Evolutionary conservation across 2,888 invertebrate genomes (phyloP), one percentile per base, ranked within the genome.

Genomic region (Euproctis similis): DNA sequence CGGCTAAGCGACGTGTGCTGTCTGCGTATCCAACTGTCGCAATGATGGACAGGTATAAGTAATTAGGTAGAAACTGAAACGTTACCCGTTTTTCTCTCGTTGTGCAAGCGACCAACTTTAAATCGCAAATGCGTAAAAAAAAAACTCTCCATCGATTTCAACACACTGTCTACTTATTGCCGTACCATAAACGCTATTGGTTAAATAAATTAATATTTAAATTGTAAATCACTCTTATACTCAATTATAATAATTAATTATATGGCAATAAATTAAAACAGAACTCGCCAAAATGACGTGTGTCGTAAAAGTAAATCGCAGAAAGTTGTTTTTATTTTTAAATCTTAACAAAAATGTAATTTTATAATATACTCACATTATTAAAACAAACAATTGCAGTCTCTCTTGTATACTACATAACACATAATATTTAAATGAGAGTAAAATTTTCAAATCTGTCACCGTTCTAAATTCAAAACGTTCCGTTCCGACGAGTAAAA

Each of bases 361-460:
- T 69, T 75, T 72, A 68, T 59, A 54, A 73, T 72, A 80, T 78
- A 76, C n/a, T n/a, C n/a, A n/a, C 72, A 80, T 82, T 80, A 81
- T 82, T 74, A 59, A 81, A 75, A 64, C 70, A 68, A 72, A 68
- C 57, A 63, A 42, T 26, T 19, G 28, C 42, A 62, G 69, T 71
- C 75, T 65, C 42, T 58, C 47, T 54, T 50, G 52, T 56, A 67
- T 78, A 82, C n/a, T n/a, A n/a, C n/a, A n/a, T n/a, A n/a, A n/a
- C n/a, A n/a, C n/a, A n/a, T n/a, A n/a, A n/a, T n/a, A n/a, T n/a
- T n/a, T n/a, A n/a, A 82, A 81, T 81, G 82, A 81, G 74, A 57
- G 64, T 77, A 77, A 75, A 82, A 81, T 81, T 81, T 76, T 72
- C 4, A 80, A 82, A 77, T 82, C 76, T 82, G 78, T 81, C 84